Conservation (phyloP, 2,888 invertebrate species). For the Galerucella nymphaeae region DNA sequence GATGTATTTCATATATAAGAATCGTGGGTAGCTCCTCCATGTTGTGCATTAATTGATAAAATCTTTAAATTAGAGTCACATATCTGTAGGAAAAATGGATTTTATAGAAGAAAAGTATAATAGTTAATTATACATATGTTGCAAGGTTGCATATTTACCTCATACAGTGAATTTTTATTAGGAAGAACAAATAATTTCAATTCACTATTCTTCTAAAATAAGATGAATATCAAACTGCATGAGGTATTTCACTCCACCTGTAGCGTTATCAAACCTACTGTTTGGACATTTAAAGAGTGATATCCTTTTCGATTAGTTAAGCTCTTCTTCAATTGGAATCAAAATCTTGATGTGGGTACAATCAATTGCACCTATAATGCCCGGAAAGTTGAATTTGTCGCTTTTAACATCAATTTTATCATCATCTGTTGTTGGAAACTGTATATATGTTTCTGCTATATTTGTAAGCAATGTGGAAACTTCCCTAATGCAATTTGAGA, state of each 20-base stretch:
- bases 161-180: not conserved
- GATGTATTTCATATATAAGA: no score
- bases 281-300: constrained; percentile 24
- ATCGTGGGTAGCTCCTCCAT: no score
- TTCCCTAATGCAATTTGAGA: constrained; percentile 28
- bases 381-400: constrained; percentile 18
- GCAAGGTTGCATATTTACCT: not conserved
- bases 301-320: constrained; percentile 23
- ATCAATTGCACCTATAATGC: not conserved
- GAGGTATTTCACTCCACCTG: not conserved
- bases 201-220: not conserved
- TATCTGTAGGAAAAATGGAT: not conserved
- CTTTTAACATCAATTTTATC: constrained; percentile 16
- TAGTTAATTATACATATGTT: not conserved
- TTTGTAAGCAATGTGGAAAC: constrained; percentile 18
- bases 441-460: constrained; percentile 17
- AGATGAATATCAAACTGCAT: not conserved
- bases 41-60: no score
- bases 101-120: not conserved
- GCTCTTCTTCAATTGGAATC: constrained; percentile 17
- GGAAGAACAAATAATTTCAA: not conserved
- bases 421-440: constrained; percentile 21
- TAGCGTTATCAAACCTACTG: constrained; percentile 9
- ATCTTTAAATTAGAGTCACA: not conserved
- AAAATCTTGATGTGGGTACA: constrained; percentile 11